phyloP scores from a whole-genome alignment of 2,113 vertebrate species.

The Muntiacus reevesi region DNA sequence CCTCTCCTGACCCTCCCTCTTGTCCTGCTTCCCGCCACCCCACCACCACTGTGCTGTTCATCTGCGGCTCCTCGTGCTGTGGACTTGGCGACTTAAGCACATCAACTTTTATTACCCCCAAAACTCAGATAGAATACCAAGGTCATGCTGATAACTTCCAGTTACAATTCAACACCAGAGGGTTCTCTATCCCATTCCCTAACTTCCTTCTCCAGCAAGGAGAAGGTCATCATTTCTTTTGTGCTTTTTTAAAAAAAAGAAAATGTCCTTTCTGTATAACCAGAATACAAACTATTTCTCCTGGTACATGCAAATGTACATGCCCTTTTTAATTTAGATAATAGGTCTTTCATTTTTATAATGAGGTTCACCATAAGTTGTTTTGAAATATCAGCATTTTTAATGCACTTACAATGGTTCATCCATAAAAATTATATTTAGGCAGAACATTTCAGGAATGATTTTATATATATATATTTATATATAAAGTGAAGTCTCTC shows the following conservation, averaged over 20 bases:
- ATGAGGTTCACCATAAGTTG: background rate
- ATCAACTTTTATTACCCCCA: background rate
- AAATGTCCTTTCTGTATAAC: background rate
- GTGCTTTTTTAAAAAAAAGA: background rate
- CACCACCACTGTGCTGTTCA: background rate
- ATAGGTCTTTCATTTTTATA: background rate
- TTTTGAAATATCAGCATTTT: slow-evolving; percentile 15
- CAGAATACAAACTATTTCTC: background rate
- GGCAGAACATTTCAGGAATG: background rate
- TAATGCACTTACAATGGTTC: slow-evolving; percentile 3
- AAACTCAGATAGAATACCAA: background rate
- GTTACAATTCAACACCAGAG: background rate
- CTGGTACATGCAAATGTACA: background rate
- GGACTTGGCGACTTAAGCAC: background rate
- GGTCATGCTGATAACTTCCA: background rate
- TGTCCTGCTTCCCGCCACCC: background rate
- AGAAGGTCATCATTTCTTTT: background rate
- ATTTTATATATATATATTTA: background rate
- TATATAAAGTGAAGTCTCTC: background rate
- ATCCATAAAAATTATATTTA: background rate
- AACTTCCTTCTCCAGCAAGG: background rate
- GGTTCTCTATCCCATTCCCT: background rate
- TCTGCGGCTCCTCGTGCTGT: background rate
- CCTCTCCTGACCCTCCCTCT: background rate
- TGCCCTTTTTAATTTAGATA: background rate